These are phyloP conservation scores for Psittacula echo DNA, from an alignment of 2,797 vertebrate species.

Conservation along the genomic window DNA sequence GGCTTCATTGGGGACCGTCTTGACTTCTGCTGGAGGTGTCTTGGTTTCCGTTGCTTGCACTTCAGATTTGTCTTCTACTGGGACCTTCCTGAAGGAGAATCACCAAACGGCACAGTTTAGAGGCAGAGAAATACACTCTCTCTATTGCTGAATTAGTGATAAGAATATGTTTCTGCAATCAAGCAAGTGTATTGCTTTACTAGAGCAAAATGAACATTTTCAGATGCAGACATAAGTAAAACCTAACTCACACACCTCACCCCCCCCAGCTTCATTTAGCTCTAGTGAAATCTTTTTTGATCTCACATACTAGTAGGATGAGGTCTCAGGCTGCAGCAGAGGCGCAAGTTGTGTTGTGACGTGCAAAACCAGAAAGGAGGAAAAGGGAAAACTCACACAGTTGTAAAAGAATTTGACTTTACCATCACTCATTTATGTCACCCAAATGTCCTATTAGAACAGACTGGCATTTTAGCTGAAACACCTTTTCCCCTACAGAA, in stretches of 20 bases:
- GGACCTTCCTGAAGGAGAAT: constrained; percentile 83
- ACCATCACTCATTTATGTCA: neutral
- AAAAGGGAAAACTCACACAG: rapidly evolving
- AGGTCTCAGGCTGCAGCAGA: neutral
- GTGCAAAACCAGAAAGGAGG: neutral
- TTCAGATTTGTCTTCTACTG: constrained; percentile 85
- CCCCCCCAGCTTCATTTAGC: rapidly evolving
- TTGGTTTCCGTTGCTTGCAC: constrained; percentile 84
- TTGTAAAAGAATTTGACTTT: neutral
- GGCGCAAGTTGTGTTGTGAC: rapidly evolving
- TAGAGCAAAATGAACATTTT: neutral
- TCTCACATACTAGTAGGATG: neutral
- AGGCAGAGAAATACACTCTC: neutral
- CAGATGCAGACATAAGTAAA: rapidly evolving
- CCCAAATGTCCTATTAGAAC: neutral
- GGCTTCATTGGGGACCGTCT: constrained; percentile 89
- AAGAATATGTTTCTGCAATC: neutral
- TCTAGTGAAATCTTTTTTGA: rapidly evolving
- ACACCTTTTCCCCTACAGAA: neutral
- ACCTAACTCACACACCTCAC: rapidly evolving
- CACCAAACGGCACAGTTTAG: constrained; percentile 44
- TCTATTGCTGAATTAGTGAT: rapidly evolving
- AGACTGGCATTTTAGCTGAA: neutral
- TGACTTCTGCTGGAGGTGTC: constrained; percentile 83
- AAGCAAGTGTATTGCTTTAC: rapidly evolving